Conservation (phyloP, 2,797 vertebrate species). For the Lerista edwardsae region DNA sequence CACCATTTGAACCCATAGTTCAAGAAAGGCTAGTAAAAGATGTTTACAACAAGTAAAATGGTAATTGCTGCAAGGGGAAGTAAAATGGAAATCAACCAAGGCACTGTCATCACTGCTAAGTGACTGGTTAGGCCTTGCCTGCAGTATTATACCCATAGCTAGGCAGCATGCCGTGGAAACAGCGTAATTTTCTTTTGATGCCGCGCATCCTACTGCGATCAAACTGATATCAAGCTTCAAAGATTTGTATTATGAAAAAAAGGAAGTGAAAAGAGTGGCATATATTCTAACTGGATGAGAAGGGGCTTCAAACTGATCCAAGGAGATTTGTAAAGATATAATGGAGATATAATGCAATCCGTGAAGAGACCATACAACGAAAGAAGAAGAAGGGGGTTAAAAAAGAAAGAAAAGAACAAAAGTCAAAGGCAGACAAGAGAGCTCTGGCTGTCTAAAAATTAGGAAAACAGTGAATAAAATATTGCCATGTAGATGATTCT, state of each 20-base stretch:
- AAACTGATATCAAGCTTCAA: conserved; percentile 37
- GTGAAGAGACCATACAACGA: conserved; percentile 6
- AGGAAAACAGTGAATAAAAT: conserved; percentile 34
- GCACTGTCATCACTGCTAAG: conserved; percentile 22
- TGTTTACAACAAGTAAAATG: neutral
- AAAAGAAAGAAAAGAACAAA: conserved; percentile 6
- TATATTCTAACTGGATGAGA: conserved; percentile 35
- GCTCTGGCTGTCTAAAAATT: conserved; percentile 37
- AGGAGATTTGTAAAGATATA: conserved; percentile 46
- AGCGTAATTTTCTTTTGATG: conserved; percentile 38
- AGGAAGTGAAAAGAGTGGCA: conserved; percentile 26
- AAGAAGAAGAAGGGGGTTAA: conserved; percentile 5
- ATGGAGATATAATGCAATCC: conserved; percentile 42
- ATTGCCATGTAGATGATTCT: conserved; percentile 13
- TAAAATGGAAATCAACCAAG: conserved; percentile 19
- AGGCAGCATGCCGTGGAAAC: conserved; percentile 9
- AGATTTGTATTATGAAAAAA: conserved; percentile 33
- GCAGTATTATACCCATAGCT: neutral
- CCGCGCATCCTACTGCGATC: conserved; percentile 35
- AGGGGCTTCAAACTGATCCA: conserved; percentile 35
- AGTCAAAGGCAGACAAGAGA: conserved; percentile 27
- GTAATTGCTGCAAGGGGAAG: conserved; percentile 6
- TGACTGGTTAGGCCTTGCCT: conserved; percentile 24
- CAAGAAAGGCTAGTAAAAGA: neutral
- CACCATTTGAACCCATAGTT: neutral